Base-by-base conservation (phyloP, 2,113 vertebrate genomes). In the Dipodomys stephensi region DNA sequence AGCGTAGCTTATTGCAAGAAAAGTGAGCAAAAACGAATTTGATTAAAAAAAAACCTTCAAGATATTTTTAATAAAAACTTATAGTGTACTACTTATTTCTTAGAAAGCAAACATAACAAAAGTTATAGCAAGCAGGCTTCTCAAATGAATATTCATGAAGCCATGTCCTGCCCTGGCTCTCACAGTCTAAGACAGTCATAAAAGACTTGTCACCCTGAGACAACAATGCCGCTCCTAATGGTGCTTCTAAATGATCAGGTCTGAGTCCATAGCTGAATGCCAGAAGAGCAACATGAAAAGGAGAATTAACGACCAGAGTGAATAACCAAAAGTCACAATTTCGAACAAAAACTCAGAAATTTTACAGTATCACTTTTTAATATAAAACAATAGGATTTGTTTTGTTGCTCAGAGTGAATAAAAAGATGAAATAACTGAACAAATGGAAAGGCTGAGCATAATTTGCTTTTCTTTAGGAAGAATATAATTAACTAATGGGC, bases 61-160 rank as follows among this genome's bases (percentile, higher is more conserved):
- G 46, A 83, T 74, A 83, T 60, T 97, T 96, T 96, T 39, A 87
- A 97, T 96, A 83, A 94, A 95, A 86, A 94, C 92, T 93, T 93
- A 92, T 79, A 93, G 30, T 83, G 94, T 32, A 65, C 87, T 94
- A 67, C 93, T 97, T 82, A 95, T 91, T 96, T 96, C 97, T 96
- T 23, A 30, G 32, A 65, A 79, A 77, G 30, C 95, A 60, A 81
- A 67, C n/a, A 92, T 28, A 7, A 0, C 35, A 76, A 94, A 95
- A 97, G 97, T 96, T 96, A 91, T 65, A 96, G 92, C 78, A 93
- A 82, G 49, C 88, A 71, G 77, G 46, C 32, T 82, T 96, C 93
- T 92, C 92, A 95, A 96, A 96, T 93, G 91, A 98, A 97, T 97
- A 98, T 96, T 98, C 95, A 97, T 95, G 72, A 10, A 35, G 72